A percentile compares a stretch with the other conserved stretches of the same genome.
These are phyloP conservation scores for Pterostichus niger DNA, from an alignment of 2,888 invertebrate species.

Conservation along the genomic window DNA sequence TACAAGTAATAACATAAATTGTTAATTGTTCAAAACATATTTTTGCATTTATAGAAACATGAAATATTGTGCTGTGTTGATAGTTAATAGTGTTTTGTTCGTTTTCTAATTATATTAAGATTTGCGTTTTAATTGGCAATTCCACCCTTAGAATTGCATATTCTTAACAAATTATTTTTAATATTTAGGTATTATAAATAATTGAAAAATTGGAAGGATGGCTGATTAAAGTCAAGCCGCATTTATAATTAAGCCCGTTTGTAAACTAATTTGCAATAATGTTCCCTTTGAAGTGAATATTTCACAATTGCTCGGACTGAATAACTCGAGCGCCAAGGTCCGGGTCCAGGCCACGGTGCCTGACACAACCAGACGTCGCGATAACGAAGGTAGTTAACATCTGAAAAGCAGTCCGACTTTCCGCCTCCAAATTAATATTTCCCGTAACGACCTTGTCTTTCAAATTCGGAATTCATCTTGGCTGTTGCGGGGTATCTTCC, in stretches of 20 bases:
- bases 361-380: conserved; percentile 45
- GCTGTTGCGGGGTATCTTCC: conserved; percentile 27
- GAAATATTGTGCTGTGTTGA: too few relatives aligned
- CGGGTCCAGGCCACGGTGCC: background rate
- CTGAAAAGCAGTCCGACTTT: conserved; percentile 29
- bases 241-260: conserved; percentile 29
- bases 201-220: conserved; percentile 2
- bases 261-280: conserved; percentile 45
- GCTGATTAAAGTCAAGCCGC: conserved; percentile 22
- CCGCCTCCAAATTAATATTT: conserved; percentile 33
- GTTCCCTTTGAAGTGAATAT: conserved; percentile 46
- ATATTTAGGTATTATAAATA: background rate
- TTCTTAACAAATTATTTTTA: too few relatives aligned
- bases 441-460: conserved; percentile 36
- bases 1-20: too few relatives aligned
- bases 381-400: conserved; percentile 64
- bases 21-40: too few relatives aligned
- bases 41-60: too few relatives aligned
- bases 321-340: background rate
- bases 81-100: too few relatives aligned
- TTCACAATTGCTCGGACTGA: conserved; percentile 17
- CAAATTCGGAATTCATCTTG: conserved; percentile 55
- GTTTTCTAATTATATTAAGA: too few relatives aligned
- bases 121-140: too few relatives aligned
- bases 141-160: too few relatives aligned